A percentile compares a stretch with the other conserved stretches of the same genome.
Evolutionary conservation across 2,888 invertebrate species (phyloP).

Genomic region (Alentia gelatinosa): DNA sequence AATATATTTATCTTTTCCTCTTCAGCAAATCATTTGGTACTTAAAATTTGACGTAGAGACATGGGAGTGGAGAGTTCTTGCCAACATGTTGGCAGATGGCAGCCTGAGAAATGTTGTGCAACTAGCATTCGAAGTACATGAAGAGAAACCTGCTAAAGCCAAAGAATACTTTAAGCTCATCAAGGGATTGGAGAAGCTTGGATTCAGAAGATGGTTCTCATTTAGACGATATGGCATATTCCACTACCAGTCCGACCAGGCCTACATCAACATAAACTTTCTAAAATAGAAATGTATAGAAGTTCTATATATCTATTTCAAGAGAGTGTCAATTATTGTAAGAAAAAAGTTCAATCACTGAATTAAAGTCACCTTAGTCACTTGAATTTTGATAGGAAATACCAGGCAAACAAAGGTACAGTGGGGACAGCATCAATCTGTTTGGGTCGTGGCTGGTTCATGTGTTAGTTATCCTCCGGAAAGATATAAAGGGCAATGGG

Average conservation of each 20-base stretch:
- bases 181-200: background rate
- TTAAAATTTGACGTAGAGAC: constrained; percentile 19
- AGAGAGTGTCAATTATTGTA: too few relatives aligned
- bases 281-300: too few relatives aligned
- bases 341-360: too few relatives aligned
- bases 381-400: too few relatives aligned
- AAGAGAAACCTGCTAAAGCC: background rate
- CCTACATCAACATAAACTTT: background rate
- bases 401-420: too few relatives aligned
- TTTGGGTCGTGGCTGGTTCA: too few relatives aligned
- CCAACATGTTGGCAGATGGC: background rate
- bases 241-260: background rate
- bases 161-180: background rate
- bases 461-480: too few relatives aligned
- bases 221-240: background rate
- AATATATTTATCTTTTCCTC: background rate
- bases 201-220: background rate
- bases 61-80: background rate
- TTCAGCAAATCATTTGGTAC: background rate
- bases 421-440: too few relatives aligned
- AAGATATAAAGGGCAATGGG: too few relatives aligned
- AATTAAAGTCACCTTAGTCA: too few relatives aligned
- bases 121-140: background rate
- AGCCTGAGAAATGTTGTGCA: background rate
- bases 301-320: too few relatives aligned